phyloP scores from a whole-genome alignment of 2,113 vertebrate species.

The Malurus alboscapulatus region DNA sequence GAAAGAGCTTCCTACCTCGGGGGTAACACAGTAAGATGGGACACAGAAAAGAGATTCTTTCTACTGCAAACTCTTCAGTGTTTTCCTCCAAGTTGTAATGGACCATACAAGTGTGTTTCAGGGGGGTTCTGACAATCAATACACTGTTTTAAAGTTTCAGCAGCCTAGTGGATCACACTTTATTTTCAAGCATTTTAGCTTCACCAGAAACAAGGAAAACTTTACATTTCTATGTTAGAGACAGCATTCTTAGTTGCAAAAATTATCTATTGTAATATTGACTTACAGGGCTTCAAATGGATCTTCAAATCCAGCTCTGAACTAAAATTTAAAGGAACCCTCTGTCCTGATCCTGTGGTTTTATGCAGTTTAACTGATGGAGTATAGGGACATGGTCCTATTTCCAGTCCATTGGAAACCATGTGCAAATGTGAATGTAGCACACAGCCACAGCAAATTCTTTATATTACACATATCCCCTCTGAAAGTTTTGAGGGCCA shows the following conservation, averaged over 20 bases:
- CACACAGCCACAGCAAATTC: not conserved
- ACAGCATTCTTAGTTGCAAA: not conserved
- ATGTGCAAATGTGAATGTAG: fast-evolving
- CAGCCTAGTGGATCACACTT: not conserved
- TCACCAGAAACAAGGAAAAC: not conserved
- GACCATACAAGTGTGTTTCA: not conserved
- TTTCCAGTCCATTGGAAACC: not conserved
- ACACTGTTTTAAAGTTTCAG: not conserved
- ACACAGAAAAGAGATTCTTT: not conserved
- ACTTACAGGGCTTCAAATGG: not conserved
- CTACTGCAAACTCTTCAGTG: not conserved
- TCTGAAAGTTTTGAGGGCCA: not conserved
- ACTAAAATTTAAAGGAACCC: not conserved
- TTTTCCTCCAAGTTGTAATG: not conserved
- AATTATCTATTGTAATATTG: fast-evolving
- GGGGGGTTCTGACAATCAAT: not conserved
- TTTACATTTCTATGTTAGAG: not conserved
- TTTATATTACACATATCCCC: not conserved
- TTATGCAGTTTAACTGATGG: not conserved
- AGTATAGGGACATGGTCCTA: not conserved
- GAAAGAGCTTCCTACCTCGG: fast-evolving
- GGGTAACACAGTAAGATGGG: not conserved
- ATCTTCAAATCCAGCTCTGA: not conserved
- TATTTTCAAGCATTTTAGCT: not conserved
- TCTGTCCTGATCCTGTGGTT: not conserved